Evolutionary conservation across 2,888 invertebrate species (phyloP), one percentile per base, ranked within the genome.

Genomic region (Nomada flava): DNA sequence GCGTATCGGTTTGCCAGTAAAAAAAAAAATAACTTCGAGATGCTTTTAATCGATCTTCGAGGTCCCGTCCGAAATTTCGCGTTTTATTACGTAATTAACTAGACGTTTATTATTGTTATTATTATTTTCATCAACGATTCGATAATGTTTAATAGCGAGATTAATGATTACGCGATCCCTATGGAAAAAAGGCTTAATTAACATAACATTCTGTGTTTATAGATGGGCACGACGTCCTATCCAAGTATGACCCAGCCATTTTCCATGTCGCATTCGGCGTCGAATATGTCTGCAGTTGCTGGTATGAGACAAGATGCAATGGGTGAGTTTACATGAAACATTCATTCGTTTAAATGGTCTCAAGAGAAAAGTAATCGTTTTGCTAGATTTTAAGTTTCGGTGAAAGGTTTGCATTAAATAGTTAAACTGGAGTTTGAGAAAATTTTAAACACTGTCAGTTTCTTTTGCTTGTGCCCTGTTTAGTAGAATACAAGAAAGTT

Each of bases 241-340:
- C 98, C 98, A 69, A 96, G 97, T 85, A 98, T 98, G 98, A 97
- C 97, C 29, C 98, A 98, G 94, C 98, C 98, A 65, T 99, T 98
- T 95, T 97, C 98, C 83, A 98, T 98, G 98, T 96, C 98, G 65
- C 98, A 98, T 94, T 96, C 97, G 76, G 95, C 95, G 81, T 96
- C 98, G 91, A 98, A 98, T 93, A 98, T 98, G 98, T 97, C 97
- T 86, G 97, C 98, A 73, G 97, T 98, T 57, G 95, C 96, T 65
- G 98, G 98, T 88, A 98, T 98, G 96, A 95, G 98, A 89, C 97
- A 97, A 94, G 97, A 97, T 93, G 95, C 97, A 88, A 97, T 97
- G 96, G 97, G 97, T 97, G 94, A 96, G 96, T 95, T 20, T 42
- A 52, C 0, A 18, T 20, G 23, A 53, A 23, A 7, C 15, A 13